These are phyloP conservation scores for Nephotettix cincticeps DNA, from an alignment of 1,140 invertebrate genomes.

Conservation along the genomic window DNA sequence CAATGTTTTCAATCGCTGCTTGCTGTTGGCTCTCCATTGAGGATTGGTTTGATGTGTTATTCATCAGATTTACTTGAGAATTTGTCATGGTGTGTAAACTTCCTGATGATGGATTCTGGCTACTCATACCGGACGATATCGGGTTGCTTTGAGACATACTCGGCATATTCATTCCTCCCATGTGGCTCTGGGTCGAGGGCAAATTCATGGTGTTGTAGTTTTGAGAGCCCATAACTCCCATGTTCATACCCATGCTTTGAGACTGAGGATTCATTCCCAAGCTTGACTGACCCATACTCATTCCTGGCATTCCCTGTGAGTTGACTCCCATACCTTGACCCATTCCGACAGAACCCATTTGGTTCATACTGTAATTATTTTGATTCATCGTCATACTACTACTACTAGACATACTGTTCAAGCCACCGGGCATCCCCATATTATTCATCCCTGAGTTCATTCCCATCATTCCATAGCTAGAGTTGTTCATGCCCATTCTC, in stretches of 20 bases:
- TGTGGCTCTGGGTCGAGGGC: background rate
- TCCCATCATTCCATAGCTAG: background rate
- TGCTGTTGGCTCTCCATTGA: conserved; percentile 4
- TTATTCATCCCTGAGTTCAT: conserved; percentile 5
- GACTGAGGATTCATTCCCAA: conserved; percentile 7
- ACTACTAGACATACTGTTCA: background rate
- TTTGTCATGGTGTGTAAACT: background rate
- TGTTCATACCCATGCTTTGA: background rate
- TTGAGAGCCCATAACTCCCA: conserved; percentile 3
- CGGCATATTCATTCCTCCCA: background rate
- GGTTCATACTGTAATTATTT: background rate
- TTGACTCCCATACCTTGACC: conserved; percentile 2
- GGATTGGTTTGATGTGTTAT: background rate
- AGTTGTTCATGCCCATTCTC: conserved; percentile 7
- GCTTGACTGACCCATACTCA: background rate
- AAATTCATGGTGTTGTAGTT: background rate
- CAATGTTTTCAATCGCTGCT: conserved; percentile 9
- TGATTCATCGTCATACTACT: background rate
- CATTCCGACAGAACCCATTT: background rate
- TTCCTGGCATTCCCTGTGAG: conserved; percentile 3
- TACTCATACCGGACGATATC: background rate
- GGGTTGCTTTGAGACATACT: background rate
- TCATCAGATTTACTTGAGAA: background rate
- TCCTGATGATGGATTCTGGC: background rate
- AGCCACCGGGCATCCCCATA: background rate